A percentile compares a stretch with the other conserved stretches of the same genome.
These are phyloP conservation scores for Pseudomyrmex flavicornis DNA, from an alignment of 1,140 invertebrate species.

Conservation along the genomic window DNA sequence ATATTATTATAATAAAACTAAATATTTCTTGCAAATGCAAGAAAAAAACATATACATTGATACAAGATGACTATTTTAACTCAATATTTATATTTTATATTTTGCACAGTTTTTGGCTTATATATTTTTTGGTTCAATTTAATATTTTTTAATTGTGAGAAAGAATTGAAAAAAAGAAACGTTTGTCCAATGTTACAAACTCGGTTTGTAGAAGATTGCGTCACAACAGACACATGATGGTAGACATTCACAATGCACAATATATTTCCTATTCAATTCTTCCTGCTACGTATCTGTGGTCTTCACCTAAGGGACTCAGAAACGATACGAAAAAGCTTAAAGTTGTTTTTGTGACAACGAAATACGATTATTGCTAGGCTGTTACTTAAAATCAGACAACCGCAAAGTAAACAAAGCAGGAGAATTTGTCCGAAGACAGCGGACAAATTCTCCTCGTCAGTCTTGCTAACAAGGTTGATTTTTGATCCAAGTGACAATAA, in stretches of 20 bases:
- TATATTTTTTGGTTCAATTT: neutral
- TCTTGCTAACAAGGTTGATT: slow-evolving; percentile 17
- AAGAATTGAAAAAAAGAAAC: slow-evolving; percentile 42
- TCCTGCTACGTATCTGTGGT: slow-evolving; percentile 64
- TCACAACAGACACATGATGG: slow-evolving; percentile 25
- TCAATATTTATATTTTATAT: too few species aligned
- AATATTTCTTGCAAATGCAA: neutral
- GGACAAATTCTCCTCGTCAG: neutral
- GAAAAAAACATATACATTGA: neutral
- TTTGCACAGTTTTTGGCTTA: neutral
- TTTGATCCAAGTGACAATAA: slow-evolving; percentile 19
- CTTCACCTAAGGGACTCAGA: slow-evolving; percentile 63
- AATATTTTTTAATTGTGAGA: neutral
- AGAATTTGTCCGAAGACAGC: neutral
- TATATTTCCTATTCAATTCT: slow-evolving; percentile 58
- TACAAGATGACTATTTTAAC: too few species aligned
- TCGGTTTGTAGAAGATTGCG: slow-evolving; percentile 24
- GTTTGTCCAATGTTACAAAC: slow-evolving; percentile 61
- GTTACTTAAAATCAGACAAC: slow-evolving; percentile 62
- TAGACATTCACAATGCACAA: slow-evolving; percentile 47
- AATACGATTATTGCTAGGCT: slow-evolving; percentile 60
- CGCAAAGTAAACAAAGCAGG: slow-evolving; percentile 39
- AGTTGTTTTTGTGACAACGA: slow-evolving; percentile 49
- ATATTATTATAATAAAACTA: too few species aligned
- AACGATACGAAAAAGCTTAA: neutral